Base-by-base conservation (phyloP, 2,888 invertebrate species). In the Drosophila ezoana region DNA sequence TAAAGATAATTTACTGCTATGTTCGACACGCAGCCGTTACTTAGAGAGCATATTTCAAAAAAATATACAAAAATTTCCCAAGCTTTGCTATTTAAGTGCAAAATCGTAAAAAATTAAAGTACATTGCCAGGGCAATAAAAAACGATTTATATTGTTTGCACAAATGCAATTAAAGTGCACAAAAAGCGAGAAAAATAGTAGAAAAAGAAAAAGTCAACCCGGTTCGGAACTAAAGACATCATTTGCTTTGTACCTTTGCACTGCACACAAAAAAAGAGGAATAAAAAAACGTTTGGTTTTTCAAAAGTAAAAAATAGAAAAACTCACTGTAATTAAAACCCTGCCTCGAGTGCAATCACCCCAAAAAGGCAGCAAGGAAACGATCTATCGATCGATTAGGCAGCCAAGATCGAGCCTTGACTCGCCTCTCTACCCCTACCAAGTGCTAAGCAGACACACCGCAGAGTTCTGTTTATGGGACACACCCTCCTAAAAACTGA, bases 91-190 rank as follows among this genome's bases (percentile, higher is more conserved):
- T 89, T 79, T 68, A 71, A 78, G 90, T 90, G 84, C 90, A 89
- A 89, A 90, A 89, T 87, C 87, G 87, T 89, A 89, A 89, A 90
- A 89, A 90, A 85, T 81, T 89, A 80, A 89, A 89, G 89, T 87
- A 67, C 89, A 72, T 61, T 54, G 54, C 72, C 72, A 76, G 72
- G 63, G 75, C 72, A 80, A 85, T 79, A 79, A 87, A 87, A 85
- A 76, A 72, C 72, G 79, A 79, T 79, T 87, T 80, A 77, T 83
- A 85, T 89, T 89, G 83, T 85, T 84, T 80, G 84, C 74, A 82
- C 79, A 89, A 81, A 85, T 79, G 74, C 75, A 81, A 85, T 85
- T 89, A 84, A 82, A 85, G 56, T 53, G 59, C 61, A 67, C 51
- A 86, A 70, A 65, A 71, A 70, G 49, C 53, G 57, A 62, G 43